phyloP scores from a whole-genome alignment of 2,113 vertebrate genomes.

The Oryzias melastigma region DNA sequence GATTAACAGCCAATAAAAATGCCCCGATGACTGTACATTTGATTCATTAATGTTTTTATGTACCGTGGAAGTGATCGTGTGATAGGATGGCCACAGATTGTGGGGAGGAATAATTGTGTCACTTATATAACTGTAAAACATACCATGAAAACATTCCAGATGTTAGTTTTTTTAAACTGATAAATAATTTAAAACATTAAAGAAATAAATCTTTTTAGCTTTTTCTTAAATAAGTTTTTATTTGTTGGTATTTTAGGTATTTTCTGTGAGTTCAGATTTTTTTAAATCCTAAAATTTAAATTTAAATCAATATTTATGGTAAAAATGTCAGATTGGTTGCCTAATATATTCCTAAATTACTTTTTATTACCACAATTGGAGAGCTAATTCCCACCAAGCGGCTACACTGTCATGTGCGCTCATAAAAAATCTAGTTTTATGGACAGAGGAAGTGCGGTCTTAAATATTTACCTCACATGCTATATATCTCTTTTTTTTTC shows the following conservation, averaged over 20 bases:
- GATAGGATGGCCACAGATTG: neutral
- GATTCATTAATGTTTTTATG: constrained; percentile 6
- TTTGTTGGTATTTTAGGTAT: too few relatives aligned
- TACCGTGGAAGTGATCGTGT: neutral
- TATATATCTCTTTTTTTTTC: constrained; percentile 8
- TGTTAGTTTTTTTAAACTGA: too few relatives aligned
- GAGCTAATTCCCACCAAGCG: neutral
- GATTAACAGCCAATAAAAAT: constrained; percentile 41
- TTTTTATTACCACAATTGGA: neutral
- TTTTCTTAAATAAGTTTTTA: too few relatives aligned
- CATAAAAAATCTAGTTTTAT: constrained; percentile 24
- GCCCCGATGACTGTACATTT: constrained; percentile 7
- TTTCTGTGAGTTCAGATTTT: too few relatives aligned
- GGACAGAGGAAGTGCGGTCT: constrained; percentile 4
- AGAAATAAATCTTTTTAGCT: too few relatives aligned
- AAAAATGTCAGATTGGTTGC: too few relatives aligned
- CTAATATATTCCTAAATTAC: too few relatives aligned
- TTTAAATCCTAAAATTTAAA: too few relatives aligned
- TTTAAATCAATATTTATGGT: too few relatives aligned
- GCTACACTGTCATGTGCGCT: neutral
- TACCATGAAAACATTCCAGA: neutral
- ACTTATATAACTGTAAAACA: neutral
- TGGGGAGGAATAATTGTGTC: neutral
- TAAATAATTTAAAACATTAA: too few relatives aligned
- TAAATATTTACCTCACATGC: constrained; percentile 40